Evolutionary conservation across 2,888 invertebrate species (phyloP).

Genomic region (Isoperla grammatica): DNA sequence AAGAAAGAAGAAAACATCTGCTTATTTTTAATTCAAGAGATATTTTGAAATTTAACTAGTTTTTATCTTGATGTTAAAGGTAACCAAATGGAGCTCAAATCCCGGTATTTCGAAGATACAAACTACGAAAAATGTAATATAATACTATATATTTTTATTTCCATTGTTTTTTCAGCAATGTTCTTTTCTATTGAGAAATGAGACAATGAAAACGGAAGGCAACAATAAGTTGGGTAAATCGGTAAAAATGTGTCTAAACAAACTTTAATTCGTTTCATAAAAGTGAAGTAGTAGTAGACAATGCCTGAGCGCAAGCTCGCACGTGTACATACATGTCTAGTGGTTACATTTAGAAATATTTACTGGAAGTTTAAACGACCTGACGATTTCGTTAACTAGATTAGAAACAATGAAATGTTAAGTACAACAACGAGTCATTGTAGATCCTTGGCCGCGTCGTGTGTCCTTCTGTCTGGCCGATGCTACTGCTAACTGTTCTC

Average conservation of each 20-base stretch:
- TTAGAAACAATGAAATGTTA: too few species aligned
- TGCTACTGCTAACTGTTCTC: too few species aligned
- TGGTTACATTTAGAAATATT: too few species aligned
- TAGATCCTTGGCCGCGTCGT: too few species aligned
- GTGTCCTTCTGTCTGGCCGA: too few species aligned
- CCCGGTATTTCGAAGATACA: background rate
- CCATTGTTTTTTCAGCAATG: conserved; percentile 4
- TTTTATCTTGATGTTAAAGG: background rate
- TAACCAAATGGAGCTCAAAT: background rate
- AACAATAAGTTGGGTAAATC: conserved; percentile 1
- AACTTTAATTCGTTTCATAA: background rate
- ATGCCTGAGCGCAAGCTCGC: too few species aligned
- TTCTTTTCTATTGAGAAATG: background rate
- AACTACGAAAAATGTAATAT: conserved; percentile 5
- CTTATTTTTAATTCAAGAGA: background rate
- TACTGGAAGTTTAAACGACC: too few species aligned
- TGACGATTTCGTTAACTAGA: too few species aligned
- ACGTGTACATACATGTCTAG: too few species aligned
- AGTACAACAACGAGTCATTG: too few species aligned
- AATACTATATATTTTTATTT: conserved; percentile 15
- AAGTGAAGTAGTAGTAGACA: too few species aligned
- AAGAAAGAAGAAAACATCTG: background rate
- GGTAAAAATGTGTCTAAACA: background rate
- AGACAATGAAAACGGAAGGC: background rate
- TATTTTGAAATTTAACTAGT: background rate